Evolutionary conservation across 2,888 invertebrate species (phyloP).

Genomic region (Caenorhabditis sulstoni): DNA sequence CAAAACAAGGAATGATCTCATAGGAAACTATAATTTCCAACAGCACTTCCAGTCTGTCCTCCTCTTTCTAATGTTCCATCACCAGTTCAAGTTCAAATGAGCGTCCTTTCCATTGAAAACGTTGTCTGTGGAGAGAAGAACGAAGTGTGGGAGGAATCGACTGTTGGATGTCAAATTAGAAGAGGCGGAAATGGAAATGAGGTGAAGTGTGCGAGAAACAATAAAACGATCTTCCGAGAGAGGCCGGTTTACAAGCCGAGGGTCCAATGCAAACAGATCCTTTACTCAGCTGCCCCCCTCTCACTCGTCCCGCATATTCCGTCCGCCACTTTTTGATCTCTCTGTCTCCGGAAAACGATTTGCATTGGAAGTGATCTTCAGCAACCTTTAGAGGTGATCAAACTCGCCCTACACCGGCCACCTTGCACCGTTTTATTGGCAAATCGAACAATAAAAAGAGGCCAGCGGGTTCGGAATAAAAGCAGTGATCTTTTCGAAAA

Average conservation of each 20-base stretch:
- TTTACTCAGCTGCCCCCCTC: too few species aligned
- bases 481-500: background rate
- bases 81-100: too few species aligned
- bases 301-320: too few species aligned
- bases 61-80: too few species aligned
- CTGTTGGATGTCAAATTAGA: too few species aligned
- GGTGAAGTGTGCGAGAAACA: conserved; percentile 23
- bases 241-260: conserved; percentile 7
- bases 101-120: too few species aligned
- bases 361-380: conserved; percentile 3
- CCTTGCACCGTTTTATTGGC: background rate
- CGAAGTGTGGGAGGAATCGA: too few species aligned
- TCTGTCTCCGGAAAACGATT: conserved; percentile 13
- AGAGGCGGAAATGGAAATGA: background rate
- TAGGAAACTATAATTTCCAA: too few species aligned
- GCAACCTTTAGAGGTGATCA: conserved; percentile 19
- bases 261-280: conserved; percentile 8
- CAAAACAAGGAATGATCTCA: too few species aligned
- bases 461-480: background rate
- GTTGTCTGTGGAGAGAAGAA: too few species aligned
- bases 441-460: background rate
- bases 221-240: conserved; percentile 6
- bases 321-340: background rate
- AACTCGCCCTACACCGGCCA: background rate
- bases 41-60: too few species aligned